Percentiles rank a stretch among this genome's conserved stretches.
Conservation (phyloP, 2,888 invertebrate species). For the Troglohyphantes excavatus region DNA sequence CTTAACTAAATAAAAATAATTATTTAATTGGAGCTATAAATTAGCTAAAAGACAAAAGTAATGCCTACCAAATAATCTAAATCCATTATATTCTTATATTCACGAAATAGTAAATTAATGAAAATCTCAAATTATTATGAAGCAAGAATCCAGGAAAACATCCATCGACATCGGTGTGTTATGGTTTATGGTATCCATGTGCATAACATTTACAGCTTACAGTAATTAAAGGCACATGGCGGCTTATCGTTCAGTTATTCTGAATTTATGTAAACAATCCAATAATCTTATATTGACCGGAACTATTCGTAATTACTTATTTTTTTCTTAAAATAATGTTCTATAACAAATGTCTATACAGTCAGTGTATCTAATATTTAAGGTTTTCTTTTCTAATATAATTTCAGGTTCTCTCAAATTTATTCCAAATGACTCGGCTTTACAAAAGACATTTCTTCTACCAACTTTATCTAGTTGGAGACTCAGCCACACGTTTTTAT, state of each 20-base stretch:
- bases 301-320: background rate
- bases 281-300: background rate
- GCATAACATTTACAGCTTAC: no score
- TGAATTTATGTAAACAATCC: slow-evolving; percentile 28
- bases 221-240: no score
- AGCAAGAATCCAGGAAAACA: no score
- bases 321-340: background rate
- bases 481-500: slow-evolving; percentile 49
- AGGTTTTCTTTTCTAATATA: background rate
- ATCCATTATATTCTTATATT: no score
- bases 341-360: background rate
- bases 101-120: no score
- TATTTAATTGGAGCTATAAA: no score
- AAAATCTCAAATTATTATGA: no score
- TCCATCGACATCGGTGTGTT: no score
- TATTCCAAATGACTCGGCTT: background rate
- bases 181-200: no score
- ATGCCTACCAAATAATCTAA: no score
- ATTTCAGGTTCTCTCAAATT: slow-evolving; percentile 11
- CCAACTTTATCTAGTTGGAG: slow-evolving; percentile 15
- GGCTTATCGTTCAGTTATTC: background rate
- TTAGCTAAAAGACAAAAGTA: no score
- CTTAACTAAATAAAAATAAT: no score
- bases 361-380: background rate
- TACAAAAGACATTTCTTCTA: background rate